phyloP scores from a whole-genome alignment of 2,888 invertebrate genomes.

The Drosophila picticornis region DNA sequence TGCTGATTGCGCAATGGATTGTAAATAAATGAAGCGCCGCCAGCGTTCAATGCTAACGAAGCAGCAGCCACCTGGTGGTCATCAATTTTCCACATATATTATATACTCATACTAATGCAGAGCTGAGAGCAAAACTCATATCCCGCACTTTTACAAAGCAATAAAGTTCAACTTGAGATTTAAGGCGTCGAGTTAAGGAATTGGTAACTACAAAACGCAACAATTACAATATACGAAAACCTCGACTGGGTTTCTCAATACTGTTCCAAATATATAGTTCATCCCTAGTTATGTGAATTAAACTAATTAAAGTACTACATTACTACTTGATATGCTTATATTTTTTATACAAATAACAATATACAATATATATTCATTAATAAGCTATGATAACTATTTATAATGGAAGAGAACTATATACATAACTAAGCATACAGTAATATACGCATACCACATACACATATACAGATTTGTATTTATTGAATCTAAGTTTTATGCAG shows the following conservation, averaged over 20 bases:
- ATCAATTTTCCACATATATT: constrained; percentile 50
- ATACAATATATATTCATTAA: neutral
- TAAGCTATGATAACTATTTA: constrained; percentile 17
- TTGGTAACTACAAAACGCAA: constrained; percentile 10
- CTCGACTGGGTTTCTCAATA: constrained; percentile 27
- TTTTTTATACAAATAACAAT: constrained; percentile 32
- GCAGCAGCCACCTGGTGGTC: constrained; percentile 59
- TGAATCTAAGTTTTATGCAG: constrained; percentile 22
- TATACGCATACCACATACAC: constrained; percentile 9
- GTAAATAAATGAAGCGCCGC: constrained; percentile 51
- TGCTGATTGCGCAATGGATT: constrained; percentile 49
- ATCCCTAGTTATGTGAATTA: constrained; percentile 56
- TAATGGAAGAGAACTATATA: constrained; percentile 29
- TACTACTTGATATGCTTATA: constrained; percentile 28
- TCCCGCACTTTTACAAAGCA: constrained; percentile 65
- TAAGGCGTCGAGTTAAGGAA: constrained; percentile 60
- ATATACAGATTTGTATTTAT: constrained; percentile 46
- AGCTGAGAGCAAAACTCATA: constrained; percentile 45
- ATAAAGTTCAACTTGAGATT: constrained; percentile 78
- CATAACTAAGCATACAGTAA: constrained; percentile 6
- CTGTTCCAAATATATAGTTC: constrained; percentile 71
- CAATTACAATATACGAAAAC: constrained; percentile 12
- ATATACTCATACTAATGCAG: constrained; percentile 16
- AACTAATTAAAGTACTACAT: constrained; percentile 27
- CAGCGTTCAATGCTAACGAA: constrained; percentile 56